Percentiles rank a stretch among this genome's conserved stretches.
phyloP scores from a whole-genome alignment of 2,888 invertebrate genomes.

The Laspeyria flexula region DNA sequence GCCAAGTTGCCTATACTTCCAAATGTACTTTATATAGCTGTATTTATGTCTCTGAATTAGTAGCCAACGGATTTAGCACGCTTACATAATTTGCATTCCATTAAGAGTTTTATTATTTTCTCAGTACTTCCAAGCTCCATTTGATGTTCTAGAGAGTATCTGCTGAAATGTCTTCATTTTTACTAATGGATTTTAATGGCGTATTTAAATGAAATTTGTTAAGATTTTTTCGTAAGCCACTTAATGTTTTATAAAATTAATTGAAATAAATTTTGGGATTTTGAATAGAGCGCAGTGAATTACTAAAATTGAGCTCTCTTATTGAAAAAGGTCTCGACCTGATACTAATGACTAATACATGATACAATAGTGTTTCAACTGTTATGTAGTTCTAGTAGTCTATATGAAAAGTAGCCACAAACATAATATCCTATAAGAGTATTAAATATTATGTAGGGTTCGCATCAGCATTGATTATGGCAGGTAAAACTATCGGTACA shows the following conservation, averaged over 20 bases:
- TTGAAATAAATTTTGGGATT: not conserved
- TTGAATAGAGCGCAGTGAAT: no score
- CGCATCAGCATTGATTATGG: no score
- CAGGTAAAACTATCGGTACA: no score
- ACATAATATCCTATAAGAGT: no score
- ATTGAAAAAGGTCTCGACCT: no score
- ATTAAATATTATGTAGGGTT: no score
- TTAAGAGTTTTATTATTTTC: conserved; percentile 47
- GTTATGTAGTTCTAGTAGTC: no score
- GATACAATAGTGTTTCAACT: no score
- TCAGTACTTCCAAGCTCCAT: conserved; percentile 12
- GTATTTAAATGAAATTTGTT: not conserved
- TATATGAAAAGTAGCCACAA: no score
- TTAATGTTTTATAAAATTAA: not conserved
- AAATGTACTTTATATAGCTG: conserved; percentile 7
- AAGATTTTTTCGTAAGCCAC: not conserved
- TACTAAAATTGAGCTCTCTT: no score
- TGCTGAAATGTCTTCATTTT: conserved; percentile 7
- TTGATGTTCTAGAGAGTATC: conserved; percentile 9
- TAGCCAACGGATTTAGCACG: conserved; percentile 35
- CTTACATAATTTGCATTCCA: conserved; percentile 54
- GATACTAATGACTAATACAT: no score
- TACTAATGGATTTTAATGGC: conserved; percentile 10
- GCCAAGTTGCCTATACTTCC: not conserved
- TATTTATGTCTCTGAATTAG: conserved; percentile 22